Percentiles rank a stretch among this genome's conserved stretches.
These are phyloP conservation scores for Nothocercus nigrocapillus DNA, from an alignment of 2,113 vertebrate genomes.

Conservation along the genomic window DNA sequence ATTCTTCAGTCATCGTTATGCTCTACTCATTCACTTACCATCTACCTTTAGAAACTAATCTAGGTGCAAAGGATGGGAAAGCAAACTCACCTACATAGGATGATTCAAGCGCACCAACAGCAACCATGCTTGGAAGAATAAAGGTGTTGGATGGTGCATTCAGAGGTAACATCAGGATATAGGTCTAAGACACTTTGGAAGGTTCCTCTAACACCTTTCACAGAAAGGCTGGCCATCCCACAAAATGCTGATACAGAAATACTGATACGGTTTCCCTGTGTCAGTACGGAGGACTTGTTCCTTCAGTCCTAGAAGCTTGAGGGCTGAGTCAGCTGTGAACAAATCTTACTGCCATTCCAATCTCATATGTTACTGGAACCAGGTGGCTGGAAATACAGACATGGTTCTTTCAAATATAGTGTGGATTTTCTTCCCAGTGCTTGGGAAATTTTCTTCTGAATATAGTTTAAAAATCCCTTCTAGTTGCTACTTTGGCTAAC, in stretches of 20 bases:
- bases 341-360: not conserved
- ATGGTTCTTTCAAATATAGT: not conserved
- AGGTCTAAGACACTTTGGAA: not conserved
- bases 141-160: fast-evolving
- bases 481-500: not conserved
- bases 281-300: no score
- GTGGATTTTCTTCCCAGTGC: not conserved
- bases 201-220: not conserved
- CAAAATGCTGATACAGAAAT: not conserved
- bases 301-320: no score
- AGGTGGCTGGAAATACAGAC: not conserved
- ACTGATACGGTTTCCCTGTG: no score
- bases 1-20: not conserved
- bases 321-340: not conserved
- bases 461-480: not conserved
- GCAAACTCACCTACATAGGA: not conserved
- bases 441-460: not conserved
- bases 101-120: not conserved
- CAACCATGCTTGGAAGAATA: not conserved
- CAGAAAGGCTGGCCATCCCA: not conserved
- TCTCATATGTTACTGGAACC: not conserved
- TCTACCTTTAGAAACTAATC: not conserved
- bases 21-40: not conserved
- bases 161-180: not conserved
- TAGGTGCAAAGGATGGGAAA: not conserved